Base-by-base conservation (phyloP, 37 sponge, comb jelly and placozoan species). In the Beroe ovata region DNA sequence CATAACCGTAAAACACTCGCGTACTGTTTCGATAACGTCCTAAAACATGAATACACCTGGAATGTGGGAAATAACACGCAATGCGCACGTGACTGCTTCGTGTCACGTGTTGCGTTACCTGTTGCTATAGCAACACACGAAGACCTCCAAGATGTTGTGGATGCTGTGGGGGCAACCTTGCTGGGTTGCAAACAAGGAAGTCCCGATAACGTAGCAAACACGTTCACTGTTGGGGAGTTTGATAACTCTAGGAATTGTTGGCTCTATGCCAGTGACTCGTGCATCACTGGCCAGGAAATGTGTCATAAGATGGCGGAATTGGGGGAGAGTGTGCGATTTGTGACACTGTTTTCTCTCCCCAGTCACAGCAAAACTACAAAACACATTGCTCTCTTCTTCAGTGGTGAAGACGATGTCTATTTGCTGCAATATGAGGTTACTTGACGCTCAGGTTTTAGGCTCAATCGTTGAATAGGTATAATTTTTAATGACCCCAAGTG, bases 31-130 rank as follows among this genome's bases (percentile, higher is more conserved):
- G 38, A 33, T 6, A 16, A 77, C 26, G 84, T 77, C 0, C 54
- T 77, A 18, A 77, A 77, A 16, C 84, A 77, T 26, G 47, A 77
- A 0, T 77, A 77, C 84, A n/a, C 23, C 23, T 77, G 84, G 84
- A 11, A 6, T 4, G 26, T 77, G 3, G 8, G 54, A 11, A 36
- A 42, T 54, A 0, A 23, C 54, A 42, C 54, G 11, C 23, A 23
- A 4, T 11, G 11, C 11, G 54, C 54, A 47, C 54, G 54, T 47
- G 54, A 47, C 54, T 47, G 54, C 54, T 66, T 32, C 16, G 30
- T 14, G 30, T 66, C 69, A 66, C 22, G 47, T 40, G 41, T 41
- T 42, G 26, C 26, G 38, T 30, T 77, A 22, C 84, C 84, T 29
- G 84, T 22, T 19, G 20, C 84, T 1, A 42, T 77, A 42, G 42